Evolutionary conservation across 2,888 invertebrate genomes (phyloP).

Genomic region (Hyposoter dolosus): DNA sequence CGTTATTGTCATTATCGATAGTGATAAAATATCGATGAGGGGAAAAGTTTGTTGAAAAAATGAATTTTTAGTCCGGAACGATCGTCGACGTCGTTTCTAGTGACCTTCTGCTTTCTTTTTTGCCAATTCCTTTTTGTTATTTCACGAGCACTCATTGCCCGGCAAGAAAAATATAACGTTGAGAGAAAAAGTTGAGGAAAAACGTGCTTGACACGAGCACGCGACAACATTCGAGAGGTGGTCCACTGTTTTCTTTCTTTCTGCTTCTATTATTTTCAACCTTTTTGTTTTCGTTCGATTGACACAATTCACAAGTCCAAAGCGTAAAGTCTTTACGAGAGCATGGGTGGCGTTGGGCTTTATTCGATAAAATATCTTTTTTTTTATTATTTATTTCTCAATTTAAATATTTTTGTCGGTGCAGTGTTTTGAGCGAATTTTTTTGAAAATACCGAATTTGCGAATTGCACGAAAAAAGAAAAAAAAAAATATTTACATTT

Average conservation of each 20-base stretch:
- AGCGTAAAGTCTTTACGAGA: conserved; percentile 36
- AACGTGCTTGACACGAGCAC: conserved; percentile 36
- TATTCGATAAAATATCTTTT: conserved; percentile 32
- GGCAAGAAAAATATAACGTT: conserved; percentile 15
- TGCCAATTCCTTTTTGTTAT: conserved; percentile 75
- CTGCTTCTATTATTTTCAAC: conserved; percentile 28
- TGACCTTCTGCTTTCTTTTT: conserved; percentile 78
- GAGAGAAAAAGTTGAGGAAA: conserved; percentile 37
- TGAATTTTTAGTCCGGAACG: conserved; percentile 4
- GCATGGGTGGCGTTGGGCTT: conserved; percentile 64
- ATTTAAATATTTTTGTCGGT: conserved; percentile 67
- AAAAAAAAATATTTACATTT: not conserved
- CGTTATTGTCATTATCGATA: not conserved
- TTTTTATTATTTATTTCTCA: conserved; percentile 32
- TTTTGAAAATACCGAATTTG: conserved; percentile 58
- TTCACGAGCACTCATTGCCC: conserved; percentile 44
- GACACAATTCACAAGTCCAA: conserved; percentile 40
- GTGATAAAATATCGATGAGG: conserved; percentile 24
- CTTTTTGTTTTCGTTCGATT: not conserved
- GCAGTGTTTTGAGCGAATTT: conserved; percentile 80
- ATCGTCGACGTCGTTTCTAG: conserved; percentile 49
- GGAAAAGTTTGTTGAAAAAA: not conserved
- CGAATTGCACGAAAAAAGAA: conserved; percentile 16
- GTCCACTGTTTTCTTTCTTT: conserved; percentile 75
- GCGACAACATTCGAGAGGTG: conserved; percentile 73